Percentiles rank a stretch among this genome's conserved stretches.
These are phyloP conservation scores for Nomada goodeniana DNA, from an alignment of 2,888 invertebrate species.

Conservation along the genomic window DNA sequence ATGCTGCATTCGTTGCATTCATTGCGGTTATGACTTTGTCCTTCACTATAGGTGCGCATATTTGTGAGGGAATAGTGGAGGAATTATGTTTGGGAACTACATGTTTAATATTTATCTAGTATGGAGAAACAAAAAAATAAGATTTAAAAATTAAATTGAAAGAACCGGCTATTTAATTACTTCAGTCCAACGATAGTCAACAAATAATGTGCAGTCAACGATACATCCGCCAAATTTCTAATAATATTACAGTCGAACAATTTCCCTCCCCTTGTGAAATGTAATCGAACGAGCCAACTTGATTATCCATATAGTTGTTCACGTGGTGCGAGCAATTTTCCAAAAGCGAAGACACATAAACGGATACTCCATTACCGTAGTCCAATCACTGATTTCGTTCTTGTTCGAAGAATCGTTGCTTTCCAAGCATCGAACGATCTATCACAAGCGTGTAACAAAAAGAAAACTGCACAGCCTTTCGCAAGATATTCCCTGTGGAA, in stretches of 20 bases:
- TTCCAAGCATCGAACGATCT: neutral
- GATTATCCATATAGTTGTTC: conserved; percentile 27
- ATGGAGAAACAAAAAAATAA: too few relatives aligned
- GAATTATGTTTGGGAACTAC: too few relatives aligned
- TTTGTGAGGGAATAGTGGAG: too few relatives aligned
- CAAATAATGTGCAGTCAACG: conserved; percentile 10
- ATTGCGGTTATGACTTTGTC: too few relatives aligned
- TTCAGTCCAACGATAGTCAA: neutral
- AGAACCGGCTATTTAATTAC: too few relatives aligned
- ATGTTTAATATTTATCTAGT: too few relatives aligned
- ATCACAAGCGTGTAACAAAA: neutral
- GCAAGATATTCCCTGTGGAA: conserved; percentile 22
- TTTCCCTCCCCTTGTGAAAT: conserved; percentile 41
- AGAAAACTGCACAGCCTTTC: conserved; percentile 19
- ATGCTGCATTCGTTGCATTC: too few relatives aligned
- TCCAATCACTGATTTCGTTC: neutral
- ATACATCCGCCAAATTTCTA: conserved; percentile 22
- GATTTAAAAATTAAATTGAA: too few relatives aligned
- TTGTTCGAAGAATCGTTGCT: neutral
- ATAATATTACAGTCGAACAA: conserved; percentile 42
- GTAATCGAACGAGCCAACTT: neutral
- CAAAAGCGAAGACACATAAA: neutral
- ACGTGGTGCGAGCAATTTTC: neutral
- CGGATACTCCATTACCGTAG: neutral
- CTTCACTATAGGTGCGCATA: too few relatives aligned